Base-by-base conservation (phyloP, 2,888 invertebrate species). In the Caenorhabditis macrosperma region DNA sequence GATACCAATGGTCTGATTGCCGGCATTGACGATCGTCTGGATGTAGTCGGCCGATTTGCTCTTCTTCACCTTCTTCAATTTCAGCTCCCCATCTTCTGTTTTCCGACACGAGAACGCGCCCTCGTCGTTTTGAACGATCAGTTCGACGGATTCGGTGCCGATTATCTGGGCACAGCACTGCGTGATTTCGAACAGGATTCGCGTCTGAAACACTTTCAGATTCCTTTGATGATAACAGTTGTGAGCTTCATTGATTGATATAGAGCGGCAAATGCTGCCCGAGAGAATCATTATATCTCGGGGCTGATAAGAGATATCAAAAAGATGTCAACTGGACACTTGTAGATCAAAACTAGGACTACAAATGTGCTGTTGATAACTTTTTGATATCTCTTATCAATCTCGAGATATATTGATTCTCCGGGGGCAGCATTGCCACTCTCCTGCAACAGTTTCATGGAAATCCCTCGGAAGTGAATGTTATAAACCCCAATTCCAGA, bases 151-250 rank as follows among this genome's bases (percentile, higher is more conserved):
- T n/a, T 85, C 82, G 10, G 79, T 84, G 26, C 84, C 82, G 15
- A 82, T 75, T 2, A 89, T 20, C 57, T 88, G 88, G 0, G 84
- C 86, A 72, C 87, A 85, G 48, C 87, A 87, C 46, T 83, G 69
- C 4, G 83, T 84, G 12, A 89, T 46, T 76, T 89, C 89, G 79
- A 79, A 89, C 9, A 88, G 74, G 41, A 88, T 80, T 24, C 87
- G 71, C 10, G 60, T 75, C 82, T 79, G 80, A 33, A 33, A 33
- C 5, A 33, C 33, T 33, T 57, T 33, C 20, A 22, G 33, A 26
- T 33, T 4, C 10, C 33, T 33, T 10, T 33, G 5, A 33, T 33
- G 33, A 10, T 33, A 33, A 33, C 33, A 7, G 17, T 17, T 55
- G 26, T 35, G 35, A 30, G 17, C 35, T 35, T n/a, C 1, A 1